Conservation (phyloP, 2,797 vertebrate species). For the Anas acuta region DNA sequence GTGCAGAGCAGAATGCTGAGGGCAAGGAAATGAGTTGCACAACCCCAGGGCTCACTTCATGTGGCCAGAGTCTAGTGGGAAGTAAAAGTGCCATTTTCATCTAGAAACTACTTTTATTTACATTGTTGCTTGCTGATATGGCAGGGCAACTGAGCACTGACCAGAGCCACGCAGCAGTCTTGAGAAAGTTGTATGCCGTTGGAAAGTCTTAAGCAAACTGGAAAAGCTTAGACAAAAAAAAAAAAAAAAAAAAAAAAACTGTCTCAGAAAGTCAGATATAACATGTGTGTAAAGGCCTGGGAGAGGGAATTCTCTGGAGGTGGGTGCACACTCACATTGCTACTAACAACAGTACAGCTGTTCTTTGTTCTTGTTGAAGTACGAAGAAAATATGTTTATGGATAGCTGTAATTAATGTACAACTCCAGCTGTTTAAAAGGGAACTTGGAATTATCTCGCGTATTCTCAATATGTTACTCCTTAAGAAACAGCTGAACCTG, state of each 20-base stretch:
- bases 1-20: neutral
- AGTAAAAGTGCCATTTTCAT: slow-evolving; percentile 6
- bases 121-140: neutral
- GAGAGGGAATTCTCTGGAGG: neutral
- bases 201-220: neutral
- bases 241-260: neutral
- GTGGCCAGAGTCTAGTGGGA: neutral
- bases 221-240: neutral
- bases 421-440: slow-evolving; percentile 21
- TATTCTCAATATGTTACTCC: neutral
- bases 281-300: neutral
- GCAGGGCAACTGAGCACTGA: neutral
- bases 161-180: neutral
- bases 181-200: neutral
- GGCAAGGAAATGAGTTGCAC: neutral
- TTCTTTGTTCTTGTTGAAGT: slow-evolving; percentile 12
- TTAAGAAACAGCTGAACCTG: slow-evolving; percentile 15
- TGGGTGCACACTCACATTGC: neutral
- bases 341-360: neutral
- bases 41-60: neutral
- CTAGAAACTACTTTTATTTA: neutral
- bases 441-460: neutral
- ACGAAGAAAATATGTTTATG: slow-evolving; percentile 5
- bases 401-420: neutral
- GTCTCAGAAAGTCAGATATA: neutral